Conservation (phyloP, 2,113 vertebrate genomes). For the Poeciliopsis prolifica region DNA sequence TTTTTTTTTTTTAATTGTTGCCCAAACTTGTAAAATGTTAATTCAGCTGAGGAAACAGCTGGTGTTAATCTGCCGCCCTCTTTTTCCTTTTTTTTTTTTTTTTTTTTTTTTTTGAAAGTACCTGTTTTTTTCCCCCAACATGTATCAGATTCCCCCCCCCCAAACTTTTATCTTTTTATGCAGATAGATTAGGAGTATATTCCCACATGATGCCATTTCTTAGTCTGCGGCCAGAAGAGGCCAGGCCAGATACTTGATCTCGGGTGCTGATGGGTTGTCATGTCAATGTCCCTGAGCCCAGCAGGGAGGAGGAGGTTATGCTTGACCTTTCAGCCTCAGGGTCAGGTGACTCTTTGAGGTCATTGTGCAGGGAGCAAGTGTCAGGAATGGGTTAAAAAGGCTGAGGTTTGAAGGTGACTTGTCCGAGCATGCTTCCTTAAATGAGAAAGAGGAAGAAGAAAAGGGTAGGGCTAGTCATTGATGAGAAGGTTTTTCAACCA, state of each 20-base stretch:
- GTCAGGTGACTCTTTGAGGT: constrained; percentile 74
- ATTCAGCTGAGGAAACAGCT: constrained; percentile 16
- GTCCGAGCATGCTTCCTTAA: constrained; percentile 72
- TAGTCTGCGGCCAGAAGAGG: constrained; percentile 37
- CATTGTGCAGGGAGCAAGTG: constrained; percentile 64
- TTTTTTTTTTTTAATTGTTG: constrained; percentile 31
- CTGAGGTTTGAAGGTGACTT: constrained; percentile 68
- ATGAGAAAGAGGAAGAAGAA: constrained; percentile 44
- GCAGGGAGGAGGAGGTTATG: constrained; percentile 60
- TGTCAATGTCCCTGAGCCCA: constrained; percentile 51
- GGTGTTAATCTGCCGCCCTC: constrained; percentile 21
- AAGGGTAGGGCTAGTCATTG: constrained; percentile 59
- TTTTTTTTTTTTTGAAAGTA: no score
- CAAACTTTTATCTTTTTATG: background rate
- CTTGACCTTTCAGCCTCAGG: constrained; percentile 70
- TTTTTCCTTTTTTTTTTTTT: no score
- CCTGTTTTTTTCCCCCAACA: no score
- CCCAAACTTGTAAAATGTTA: constrained; percentile 14
- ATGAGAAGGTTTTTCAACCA: constrained; percentile 43
- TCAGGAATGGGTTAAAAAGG: constrained; percentile 71
- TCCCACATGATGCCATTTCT: constrained; percentile 8
- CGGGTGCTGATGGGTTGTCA: constrained; percentile 55
- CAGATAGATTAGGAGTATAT: constrained; percentile 21
- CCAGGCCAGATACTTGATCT: constrained; percentile 39
- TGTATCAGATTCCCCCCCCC: background rate